These are phyloP conservation scores for Apoda limacodes DNA, from an alignment of 2,888 invertebrate genomes.

Conservation along the genomic window DNA sequence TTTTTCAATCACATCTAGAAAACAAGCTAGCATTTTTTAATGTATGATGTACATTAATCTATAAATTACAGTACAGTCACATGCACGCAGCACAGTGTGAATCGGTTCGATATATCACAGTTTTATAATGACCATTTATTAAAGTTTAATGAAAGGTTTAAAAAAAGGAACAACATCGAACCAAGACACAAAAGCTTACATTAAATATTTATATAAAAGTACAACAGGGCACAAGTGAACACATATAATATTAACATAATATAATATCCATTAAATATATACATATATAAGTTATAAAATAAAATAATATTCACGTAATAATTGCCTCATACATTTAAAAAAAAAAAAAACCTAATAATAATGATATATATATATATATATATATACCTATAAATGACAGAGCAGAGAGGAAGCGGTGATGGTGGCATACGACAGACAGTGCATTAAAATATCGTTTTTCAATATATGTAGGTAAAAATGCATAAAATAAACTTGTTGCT, in stretches of 20 bases:
- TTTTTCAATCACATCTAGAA: constrained; percentile 58
- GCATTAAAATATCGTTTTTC: constrained; percentile 70
- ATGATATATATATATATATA: constrained; percentile 64
- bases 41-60: constrained; percentile 54
- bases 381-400: constrained; percentile 69
- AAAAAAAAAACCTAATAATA: constrained; percentile 54
- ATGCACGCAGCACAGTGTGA: constrained; percentile 66
- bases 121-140: too few relatives aligned
- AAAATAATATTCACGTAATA: constrained; percentile 59
- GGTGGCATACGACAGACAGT: constrained; percentile 72
- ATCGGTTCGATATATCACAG: constrained; percentile 69
- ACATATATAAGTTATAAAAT: constrained; percentile 45
- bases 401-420: constrained; percentile 72
- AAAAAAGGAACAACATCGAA: constrained; percentile 58
- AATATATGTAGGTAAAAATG: constrained; percentile 69
- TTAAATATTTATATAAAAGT: constrained; percentile 57
- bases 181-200: constrained; percentile 67
- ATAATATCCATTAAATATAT: constrained; percentile 38
- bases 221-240: constrained; percentile 68
- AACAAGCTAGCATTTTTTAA: constrained; percentile 62
- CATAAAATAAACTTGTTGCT: constrained; percentile 66
- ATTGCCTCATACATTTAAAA: constrained; percentile 65
- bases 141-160: too few relatives aligned
- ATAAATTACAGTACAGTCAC: constrained; percentile 55
- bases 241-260: constrained; percentile 53